Percentiles rank a stretch among this genome's conserved stretches.
These are phyloP conservation scores for Lasiurus borealis DNA, from an alignment of 2,113 vertebrate species.

Conservation along the genomic window DNA sequence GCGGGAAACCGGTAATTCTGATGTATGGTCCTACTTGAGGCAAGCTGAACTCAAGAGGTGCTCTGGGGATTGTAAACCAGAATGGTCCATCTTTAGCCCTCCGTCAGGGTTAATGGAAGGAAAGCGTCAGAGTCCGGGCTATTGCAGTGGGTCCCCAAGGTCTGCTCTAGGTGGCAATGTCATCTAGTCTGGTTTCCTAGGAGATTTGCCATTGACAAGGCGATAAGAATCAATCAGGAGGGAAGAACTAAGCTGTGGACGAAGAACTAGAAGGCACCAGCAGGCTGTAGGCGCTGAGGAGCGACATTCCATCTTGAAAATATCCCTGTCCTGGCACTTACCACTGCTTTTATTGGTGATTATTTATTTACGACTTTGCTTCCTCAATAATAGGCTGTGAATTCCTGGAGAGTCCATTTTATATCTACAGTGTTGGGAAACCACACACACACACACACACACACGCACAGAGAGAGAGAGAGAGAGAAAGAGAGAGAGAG, in stretches of 20 bases:
- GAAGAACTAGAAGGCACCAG: slow-evolving; percentile 35
- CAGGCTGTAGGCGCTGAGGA: neutral
- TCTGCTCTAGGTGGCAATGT: slow-evolving; percentile 18
- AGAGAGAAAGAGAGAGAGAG: neutral
- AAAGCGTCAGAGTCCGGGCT: slow-evolving; percentile 37
- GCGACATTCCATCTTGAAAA: slow-evolving; percentile 43
- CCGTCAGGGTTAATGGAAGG: slow-evolving; percentile 65
- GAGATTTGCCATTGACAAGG: slow-evolving; percentile 54
- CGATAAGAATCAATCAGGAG: slow-evolving; percentile 46
- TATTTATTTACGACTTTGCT: slow-evolving; percentile 32
- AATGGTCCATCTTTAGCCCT: slow-evolving; percentile 62
- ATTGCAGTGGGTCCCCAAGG: slow-evolving; percentile 24
- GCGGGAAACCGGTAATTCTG: slow-evolving; percentile 68
- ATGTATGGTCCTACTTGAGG: slow-evolving; percentile 66
- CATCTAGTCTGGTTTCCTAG: slow-evolving; percentile 54
- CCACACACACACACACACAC: neutral
- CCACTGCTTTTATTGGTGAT: neutral
- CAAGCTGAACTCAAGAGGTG: slow-evolving; percentile 56
- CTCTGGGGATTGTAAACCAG: slow-evolving; percentile 70
- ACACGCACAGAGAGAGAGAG: neutral
- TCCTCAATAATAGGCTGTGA: neutral
- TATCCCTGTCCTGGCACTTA: neutral
- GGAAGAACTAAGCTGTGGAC: slow-evolving; percentile 39
- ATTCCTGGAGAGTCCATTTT: neutral
- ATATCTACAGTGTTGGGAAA: neutral